Base-by-base conservation (phyloP, 2,888 invertebrate species). In the Carpatolechia fugitivella region DNA sequence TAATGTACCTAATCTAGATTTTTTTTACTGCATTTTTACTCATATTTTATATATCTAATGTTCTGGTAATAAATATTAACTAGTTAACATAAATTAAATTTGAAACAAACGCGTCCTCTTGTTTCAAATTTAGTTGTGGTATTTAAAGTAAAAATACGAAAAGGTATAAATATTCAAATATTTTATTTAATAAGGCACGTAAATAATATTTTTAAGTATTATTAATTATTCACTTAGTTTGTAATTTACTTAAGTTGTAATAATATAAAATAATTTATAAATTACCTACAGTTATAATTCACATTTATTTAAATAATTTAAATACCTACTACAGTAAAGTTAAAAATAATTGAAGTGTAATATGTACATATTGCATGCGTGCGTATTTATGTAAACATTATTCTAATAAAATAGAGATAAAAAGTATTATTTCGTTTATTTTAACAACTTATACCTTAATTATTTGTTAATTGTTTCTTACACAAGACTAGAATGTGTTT, bases 91-190 rank as follows among this genome's bases (percentile, higher is more conserved):
- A 20, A 8, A 33, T 36, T 38, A 70, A 75, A 76, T 80, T 59
- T 82, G 76, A 65, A 80, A 76, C 83, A 86, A 85, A 82, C 61
- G 81, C 86, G 87, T 87, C 87, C 87, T 87, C 87, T 85, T 87
- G 85, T 75, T 80, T 78, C 76, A 77, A 64, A 76, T 79, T 78
- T 75, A 73, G 38, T 54, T 31, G 6, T 3, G 24, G 24, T 24
- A 24, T 24, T 24, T 24, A 24, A 24, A 24, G 24, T 24, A 24
- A 24, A 24, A 6, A 30, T 30, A 30, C 5, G 24, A 24, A 24
- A 24, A 24, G 6, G 6, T 24, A 24, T 24, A 6, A 30, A 4
- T 30, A 33, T 33, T 24, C 24, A 4, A 24, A 6, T 24, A 24
- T 24, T 24, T 24, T 24, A 24, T 24, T 24, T 24, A 4, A 4